phyloP scores from a whole-genome alignment of 1,140 invertebrate genomes.

The Telenomus remus region DNA sequence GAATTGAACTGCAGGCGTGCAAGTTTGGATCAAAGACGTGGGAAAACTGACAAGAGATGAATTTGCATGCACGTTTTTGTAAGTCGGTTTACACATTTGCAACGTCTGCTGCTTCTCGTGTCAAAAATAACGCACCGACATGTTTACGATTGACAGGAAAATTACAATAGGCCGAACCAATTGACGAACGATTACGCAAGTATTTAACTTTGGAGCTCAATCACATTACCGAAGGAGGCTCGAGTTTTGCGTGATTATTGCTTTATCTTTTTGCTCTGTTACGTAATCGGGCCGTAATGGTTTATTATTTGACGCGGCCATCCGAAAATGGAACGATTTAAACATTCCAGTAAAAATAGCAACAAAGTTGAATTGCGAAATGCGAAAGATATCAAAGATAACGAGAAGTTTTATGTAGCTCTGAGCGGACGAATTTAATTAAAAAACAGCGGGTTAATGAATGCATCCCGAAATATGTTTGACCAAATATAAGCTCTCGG shows the following conservation, averaged over 20 bases:
- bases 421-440: no score
- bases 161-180: constrained; percentile 16
- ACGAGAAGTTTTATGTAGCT: no score
- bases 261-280: constrained; percentile 18
- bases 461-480: no score
- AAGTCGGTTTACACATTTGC: background rate
- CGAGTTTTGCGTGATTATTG: constrained; percentile 7
- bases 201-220: background rate
- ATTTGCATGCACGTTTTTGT: background rate
- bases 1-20: no score
- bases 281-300: constrained; percentile 3
- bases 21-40: no score
- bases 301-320: background rate
- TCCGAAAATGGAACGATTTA: background rate
- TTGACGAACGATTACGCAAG: constrained; percentile 16
- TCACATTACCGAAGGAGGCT: constrained; percentile 5
- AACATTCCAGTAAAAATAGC: background rate
- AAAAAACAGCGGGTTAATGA: no score
- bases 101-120: background rate
- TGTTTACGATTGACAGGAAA: constrained; percentile 29
- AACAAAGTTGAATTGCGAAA: no score
- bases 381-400: no score
- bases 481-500: no score
- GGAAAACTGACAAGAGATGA: background rate
- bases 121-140: constrained; percentile 9